A percentile compares a stretch with the other conserved stretches of the same genome.
These are phyloP conservation scores for Galago senegalensis DNA, from an alignment of 2,797 vertebrate species.

Conservation along the genomic window DNA sequence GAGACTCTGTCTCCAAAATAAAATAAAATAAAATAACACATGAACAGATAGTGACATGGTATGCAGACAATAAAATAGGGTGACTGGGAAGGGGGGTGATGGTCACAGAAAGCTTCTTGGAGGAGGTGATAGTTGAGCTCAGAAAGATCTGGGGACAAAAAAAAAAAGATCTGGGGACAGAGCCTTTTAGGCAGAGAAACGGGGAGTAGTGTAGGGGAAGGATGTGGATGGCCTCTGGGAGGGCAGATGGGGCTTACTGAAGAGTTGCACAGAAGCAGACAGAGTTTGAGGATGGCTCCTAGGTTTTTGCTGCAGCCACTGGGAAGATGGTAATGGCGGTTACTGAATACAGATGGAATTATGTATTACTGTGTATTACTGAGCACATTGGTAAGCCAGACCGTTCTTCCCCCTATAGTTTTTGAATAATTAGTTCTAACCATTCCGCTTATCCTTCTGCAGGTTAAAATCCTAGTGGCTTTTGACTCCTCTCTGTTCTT, in stretches of 20 bases:
- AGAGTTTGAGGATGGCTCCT: not conserved
- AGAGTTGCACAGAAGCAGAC: not conserved
- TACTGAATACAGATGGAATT: not conserved
- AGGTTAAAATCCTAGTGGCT: not conserved
- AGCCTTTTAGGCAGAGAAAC: not conserved
- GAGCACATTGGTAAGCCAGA: not conserved
- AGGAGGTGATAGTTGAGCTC: not conserved
- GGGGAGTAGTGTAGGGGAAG: not conserved
- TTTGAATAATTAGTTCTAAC: not conserved
- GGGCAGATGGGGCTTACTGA: not conserved
- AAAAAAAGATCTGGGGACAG: not conserved
- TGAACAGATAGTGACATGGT: not conserved
- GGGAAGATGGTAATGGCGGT: not conserved
- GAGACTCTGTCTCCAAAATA: too few relatives aligned
- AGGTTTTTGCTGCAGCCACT: not conserved
- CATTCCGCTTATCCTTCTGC: not conserved
- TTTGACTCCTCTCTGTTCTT: not conserved
- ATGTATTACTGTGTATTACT: not conserved
- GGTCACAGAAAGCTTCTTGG: conserved; percentile 20
- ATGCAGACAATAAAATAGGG: not conserved
- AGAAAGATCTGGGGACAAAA: not conserved
- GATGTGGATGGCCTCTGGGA: not conserved
- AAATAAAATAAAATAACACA: too few relatives aligned
- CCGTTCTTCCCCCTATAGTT: not conserved
- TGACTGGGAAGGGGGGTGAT: not conserved